Evolutionary conservation across 2,797 vertebrate species (phyloP).

Genomic region (Manis crassicaudata): DNA sequence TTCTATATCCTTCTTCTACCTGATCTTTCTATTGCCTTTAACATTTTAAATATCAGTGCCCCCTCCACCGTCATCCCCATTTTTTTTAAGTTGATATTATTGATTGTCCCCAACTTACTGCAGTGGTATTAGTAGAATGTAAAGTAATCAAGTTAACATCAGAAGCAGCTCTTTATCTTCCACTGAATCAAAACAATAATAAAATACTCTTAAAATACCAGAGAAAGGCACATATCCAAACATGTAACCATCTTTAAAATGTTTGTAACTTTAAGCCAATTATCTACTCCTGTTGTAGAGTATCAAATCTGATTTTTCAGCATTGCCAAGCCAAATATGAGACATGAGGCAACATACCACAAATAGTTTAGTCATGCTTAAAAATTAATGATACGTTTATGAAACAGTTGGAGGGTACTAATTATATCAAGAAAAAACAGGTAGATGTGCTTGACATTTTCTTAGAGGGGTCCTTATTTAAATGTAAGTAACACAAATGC

Average conservation of each 20-base stretch:
- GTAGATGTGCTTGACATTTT: conserved; percentile 40
- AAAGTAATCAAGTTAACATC: background rate
- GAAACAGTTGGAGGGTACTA: conserved; percentile 7
- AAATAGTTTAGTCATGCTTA: conserved; percentile 50
- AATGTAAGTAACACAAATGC: conserved; percentile 62
- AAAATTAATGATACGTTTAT: conserved; percentile 54
- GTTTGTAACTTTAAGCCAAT: background rate
- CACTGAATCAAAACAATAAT: background rate
- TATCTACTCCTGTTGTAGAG: background rate
- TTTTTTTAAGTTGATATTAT: background rate
- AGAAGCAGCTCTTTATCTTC: background rate
- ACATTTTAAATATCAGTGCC: background rate
- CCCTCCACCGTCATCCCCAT: accelerated
- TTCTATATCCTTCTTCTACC: background rate
- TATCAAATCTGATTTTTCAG: conserved; percentile 25
- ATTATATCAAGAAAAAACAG: conserved; percentile 53
- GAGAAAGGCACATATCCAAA: background rate
- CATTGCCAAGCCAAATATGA: background rate
- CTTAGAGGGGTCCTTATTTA: conserved; percentile 59
- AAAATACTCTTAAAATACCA: background rate
- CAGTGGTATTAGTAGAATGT: background rate
- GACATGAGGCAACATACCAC: background rate
- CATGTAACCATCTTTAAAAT: conserved; percentile 16
- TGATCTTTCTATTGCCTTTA: background rate
- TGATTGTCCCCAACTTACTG: background rate